A percentile compares a stretch with the other conserved stretches of the same genome.
These are phyloP conservation scores for Rotaria macrura DNA, from an alignment of 2,888 invertebrate genomes.

Conservation along the genomic window DNA sequence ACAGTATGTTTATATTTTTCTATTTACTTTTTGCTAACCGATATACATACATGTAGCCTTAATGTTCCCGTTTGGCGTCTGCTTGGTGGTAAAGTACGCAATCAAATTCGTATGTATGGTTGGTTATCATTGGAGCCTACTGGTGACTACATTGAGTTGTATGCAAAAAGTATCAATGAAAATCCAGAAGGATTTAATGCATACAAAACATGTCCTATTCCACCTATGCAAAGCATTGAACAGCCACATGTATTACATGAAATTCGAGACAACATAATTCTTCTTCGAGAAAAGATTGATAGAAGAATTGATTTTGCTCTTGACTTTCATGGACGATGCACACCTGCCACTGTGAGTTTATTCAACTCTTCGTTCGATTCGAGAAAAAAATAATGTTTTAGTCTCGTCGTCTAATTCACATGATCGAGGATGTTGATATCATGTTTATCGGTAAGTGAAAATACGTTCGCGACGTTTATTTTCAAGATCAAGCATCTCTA, in stretches of 20 bases:
- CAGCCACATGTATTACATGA: neutral
- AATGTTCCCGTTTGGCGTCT: neutral
- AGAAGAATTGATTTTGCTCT: neutral
- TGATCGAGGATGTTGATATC: neutral
- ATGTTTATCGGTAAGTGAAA: neutral
- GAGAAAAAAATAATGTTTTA: neutral
- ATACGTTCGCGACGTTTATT: neutral
- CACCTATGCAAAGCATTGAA: neutral
- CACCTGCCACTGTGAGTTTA: neutral
- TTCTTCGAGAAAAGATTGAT: neutral
- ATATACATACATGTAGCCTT: neutral
- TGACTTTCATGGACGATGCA: neutral
- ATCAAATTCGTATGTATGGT: neutral
- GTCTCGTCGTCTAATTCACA: neutral
- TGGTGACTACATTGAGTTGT: neutral
- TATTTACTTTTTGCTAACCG: neutral
- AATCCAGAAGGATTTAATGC: slow-evolving; percentile 1
- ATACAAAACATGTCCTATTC: neutral
- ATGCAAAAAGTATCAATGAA: neutral
- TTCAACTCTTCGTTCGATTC: neutral
- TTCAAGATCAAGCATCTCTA: no score
- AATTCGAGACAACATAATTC: neutral
- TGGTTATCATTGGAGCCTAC: neutral
- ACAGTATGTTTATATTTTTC: neutral
- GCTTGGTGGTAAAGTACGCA: neutral